Conservation (phyloP, 1,140 invertebrate species). For the Scaptomyza montana region DNA sequence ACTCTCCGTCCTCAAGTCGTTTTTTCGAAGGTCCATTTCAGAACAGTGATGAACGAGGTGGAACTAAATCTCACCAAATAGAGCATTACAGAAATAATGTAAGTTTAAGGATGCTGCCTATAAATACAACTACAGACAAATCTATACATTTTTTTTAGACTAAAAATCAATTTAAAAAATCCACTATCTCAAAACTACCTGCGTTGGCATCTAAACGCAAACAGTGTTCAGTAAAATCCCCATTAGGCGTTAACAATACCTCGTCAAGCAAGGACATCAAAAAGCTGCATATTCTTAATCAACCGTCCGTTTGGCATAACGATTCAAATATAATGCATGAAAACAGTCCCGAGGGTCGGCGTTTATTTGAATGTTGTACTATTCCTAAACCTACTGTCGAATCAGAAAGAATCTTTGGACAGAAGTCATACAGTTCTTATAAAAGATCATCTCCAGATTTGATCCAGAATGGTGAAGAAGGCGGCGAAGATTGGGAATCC, state of each 20-base stretch:
- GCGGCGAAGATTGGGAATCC: constrained; percentile 88
- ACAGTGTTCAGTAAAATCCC: constrained; percentile 62
- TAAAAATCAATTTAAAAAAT: constrained; percentile 75
- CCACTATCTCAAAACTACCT: constrained; percentile 69
- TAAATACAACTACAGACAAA: neutral
- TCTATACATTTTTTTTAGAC: constrained; percentile 53
- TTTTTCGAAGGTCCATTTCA: constrained; percentile 83
- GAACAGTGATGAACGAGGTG: constrained; percentile 65
- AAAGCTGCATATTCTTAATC: constrained; percentile 69
- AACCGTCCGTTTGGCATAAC: constrained; percentile 71
- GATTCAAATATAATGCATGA: constrained; percentile 55
- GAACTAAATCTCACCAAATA: constrained; percentile 63
- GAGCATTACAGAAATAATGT: constrained; percentile 67
- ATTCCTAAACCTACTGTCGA: constrained; percentile 43
- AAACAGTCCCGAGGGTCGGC: constrained; percentile 61
- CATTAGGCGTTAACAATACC: constrained; percentile 63
- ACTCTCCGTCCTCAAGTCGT: constrained; percentile 48
- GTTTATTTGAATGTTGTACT: constrained; percentile 61
- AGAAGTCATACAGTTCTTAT: constrained; percentile 66
- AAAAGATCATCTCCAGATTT: constrained; percentile 69
- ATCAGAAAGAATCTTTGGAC: constrained; percentile 61
- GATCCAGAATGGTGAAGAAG: constrained; percentile 63
- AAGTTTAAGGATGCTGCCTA: constrained; percentile 39
- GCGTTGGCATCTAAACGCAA: constrained; percentile 71
- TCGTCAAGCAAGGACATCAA: constrained; percentile 68